These are phyloP conservation scores for Poeciliopsis paucimaculata DNA, from an alignment of 2,797 vertebrate genomes.

Conservation along the genomic window DNA sequence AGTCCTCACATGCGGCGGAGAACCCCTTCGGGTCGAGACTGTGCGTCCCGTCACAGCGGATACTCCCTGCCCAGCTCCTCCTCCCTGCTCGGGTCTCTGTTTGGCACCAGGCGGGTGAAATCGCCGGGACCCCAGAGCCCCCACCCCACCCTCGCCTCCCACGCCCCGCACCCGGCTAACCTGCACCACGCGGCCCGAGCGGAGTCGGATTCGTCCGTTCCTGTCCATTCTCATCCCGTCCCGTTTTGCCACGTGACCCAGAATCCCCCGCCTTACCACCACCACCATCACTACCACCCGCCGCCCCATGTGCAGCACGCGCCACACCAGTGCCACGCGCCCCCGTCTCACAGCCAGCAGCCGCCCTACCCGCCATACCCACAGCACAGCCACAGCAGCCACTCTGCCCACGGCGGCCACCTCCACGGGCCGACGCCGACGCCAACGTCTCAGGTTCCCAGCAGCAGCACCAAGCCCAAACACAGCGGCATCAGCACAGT, in stretches of 20 bases:
- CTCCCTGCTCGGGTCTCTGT: slow-evolving; percentile 92
- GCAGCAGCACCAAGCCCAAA: slow-evolving; percentile 90
- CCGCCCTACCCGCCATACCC: slow-evolving; percentile 73
- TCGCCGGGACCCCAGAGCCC: slow-evolving; percentile 63
- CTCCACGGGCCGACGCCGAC: slow-evolving; percentile 67
- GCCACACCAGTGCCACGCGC: slow-evolving; percentile 81
- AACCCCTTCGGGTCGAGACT: slow-evolving; percentile 91
- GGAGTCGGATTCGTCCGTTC: slow-evolving; percentile 72
- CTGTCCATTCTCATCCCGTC: slow-evolving; percentile 82
- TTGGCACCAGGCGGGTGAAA: slow-evolving; percentile 90
- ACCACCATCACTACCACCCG: slow-evolving; percentile 95
- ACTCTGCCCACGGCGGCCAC: slow-evolving; percentile 76
- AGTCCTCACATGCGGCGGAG: slow-evolving; percentile 93
- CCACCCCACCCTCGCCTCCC: slow-evolving; percentile 87
- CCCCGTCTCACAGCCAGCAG: slow-evolving; percentile 76
- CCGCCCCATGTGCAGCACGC: slow-evolving; percentile 88
- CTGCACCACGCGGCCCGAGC: slow-evolving; percentile 84
- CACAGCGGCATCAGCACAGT: slow-evolving; percentile 98
- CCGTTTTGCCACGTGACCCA: slow-evolving; percentile 90
- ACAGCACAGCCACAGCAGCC: slow-evolving; percentile 81
- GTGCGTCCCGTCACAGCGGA: slow-evolving; percentile 86
- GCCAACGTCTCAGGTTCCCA: slow-evolving; percentile 52
- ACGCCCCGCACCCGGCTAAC: slow-evolving; percentile 78
- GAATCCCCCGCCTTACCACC: slow-evolving; percentile 93
- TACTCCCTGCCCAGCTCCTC: slow-evolving; percentile 91